These are phyloP conservation scores for Colossoma macropomum DNA, from an alignment of 2,113 vertebrate genomes.

Conservation along the genomic window DNA sequence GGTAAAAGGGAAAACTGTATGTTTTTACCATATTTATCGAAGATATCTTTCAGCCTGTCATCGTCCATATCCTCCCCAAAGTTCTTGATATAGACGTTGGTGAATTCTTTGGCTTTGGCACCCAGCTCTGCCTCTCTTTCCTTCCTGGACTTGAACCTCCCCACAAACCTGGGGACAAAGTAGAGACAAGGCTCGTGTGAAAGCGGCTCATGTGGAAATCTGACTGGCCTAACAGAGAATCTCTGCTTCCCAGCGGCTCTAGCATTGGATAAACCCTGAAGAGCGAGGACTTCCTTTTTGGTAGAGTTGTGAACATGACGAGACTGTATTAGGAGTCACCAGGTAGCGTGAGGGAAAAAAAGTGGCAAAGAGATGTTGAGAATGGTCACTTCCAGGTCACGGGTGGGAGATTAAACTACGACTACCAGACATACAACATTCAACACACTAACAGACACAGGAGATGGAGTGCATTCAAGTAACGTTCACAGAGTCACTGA, in stretches of 20 bases:
- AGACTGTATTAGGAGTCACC: background rate
- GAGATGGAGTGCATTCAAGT: background rate
- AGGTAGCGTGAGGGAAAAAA: background rate
- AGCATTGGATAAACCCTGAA: background rate
- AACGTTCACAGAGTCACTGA: background rate
- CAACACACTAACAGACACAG: slow-evolving; percentile 9
- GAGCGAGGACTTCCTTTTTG: no score
- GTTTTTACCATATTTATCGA: slow-evolving; percentile 81
- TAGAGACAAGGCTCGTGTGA: background rate
- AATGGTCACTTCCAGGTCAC: background rate
- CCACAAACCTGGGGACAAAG: slow-evolving; percentile 87
- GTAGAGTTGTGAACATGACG: background rate
- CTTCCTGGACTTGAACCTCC: slow-evolving; percentile 97
- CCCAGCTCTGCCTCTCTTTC: slow-evolving; percentile 97
- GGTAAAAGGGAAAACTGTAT: no score
- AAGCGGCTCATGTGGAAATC: background rate
- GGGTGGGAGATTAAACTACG: background rate
- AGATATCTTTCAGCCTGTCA: slow-evolving; percentile 89
- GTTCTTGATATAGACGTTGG: slow-evolving; percentile 99
- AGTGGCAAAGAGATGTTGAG: background rate
- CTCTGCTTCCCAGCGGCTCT: background rate
- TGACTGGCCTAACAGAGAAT: background rate
- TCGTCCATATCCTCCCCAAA: slow-evolving; percentile 97
- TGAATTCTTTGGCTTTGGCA: slow-evolving; percentile 98
- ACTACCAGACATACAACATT: background rate